Base-by-base conservation (phyloP, 1,140 invertebrate species). In the Acromyrmex echinatior region DNA sequence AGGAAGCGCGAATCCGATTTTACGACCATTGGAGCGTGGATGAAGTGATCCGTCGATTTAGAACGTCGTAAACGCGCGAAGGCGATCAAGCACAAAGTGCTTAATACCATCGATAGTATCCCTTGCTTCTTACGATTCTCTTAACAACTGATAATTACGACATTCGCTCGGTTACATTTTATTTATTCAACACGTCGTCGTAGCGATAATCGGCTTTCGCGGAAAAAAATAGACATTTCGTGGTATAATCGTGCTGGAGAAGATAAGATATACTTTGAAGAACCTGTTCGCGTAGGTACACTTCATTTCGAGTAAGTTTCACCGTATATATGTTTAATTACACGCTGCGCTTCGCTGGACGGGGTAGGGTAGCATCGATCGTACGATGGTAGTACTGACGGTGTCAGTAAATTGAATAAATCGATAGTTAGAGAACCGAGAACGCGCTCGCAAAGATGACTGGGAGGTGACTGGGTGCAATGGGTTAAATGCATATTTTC, bases 61-160 rank as follows among this genome's bases (percentile, higher is more conserved):
- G 53, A 82, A 25, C 53, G 68, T 90, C 68, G 62, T 89, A 89
- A 76, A 62, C 80, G 53, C 81, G 49, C 49, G 73, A 68, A 88
- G 62, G 60, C 76, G 60, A 28, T 74, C 80, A 76, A 73, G 73
- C 45, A 6, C 58, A 18, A 18, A 58, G 31, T 58, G 51, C 18
- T 60, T 74, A 65, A 74, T 71, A 14, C n/a, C 49, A n/a, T 16
- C 53, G 77, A 53, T 51, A 45, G 6, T 60, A 21, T n/a, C 39
- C 6, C 35, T 35, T 31, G 35, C 68, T 45, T 21, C 53, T 73
- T 31, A 60, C 39, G 39, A 21, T 74, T 82, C 39, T 70, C 68
- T 12, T 45, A 73, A 82, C 53, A 39, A 7, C 18, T 35, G 78
- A 81, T 56, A 28, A n/a, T 81, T 71, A 58, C 65, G 53, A 74